A percentile compares a stretch with the other conserved stretches of the same genome.
These are phyloP conservation scores for Dipus sagitta DNA, from an alignment of 2,797 vertebrate genomes.

Conservation along the genomic window DNA sequence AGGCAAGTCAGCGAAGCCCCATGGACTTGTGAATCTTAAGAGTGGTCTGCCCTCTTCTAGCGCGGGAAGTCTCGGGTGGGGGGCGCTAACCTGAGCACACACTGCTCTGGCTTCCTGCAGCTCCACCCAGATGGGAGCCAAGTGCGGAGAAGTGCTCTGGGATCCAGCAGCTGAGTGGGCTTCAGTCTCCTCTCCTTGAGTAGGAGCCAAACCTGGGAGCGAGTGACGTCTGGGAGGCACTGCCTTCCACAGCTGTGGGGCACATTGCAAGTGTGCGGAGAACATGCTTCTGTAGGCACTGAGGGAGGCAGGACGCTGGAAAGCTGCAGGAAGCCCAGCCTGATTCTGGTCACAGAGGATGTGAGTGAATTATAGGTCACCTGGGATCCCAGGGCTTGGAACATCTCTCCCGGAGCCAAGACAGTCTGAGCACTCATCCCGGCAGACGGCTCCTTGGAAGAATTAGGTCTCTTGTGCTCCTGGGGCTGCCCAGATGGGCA, in stretches of 20 bases:
- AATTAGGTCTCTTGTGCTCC: background rate
- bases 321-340: constrained; percentile 18
- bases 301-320: constrained; percentile 23
- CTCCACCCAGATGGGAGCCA: background rate
- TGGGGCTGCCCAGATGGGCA: background rate
- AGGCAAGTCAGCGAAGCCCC: background rate
- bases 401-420: constrained; percentile 50
- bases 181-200: constrained; percentile 24
- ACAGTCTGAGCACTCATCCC: constrained; percentile 40
- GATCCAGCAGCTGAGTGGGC: background rate
- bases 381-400: background rate
- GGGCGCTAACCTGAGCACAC: background rate
- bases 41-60: background rate
- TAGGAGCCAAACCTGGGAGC: background rate
- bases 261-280: background rate
- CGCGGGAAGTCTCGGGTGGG: background rate
- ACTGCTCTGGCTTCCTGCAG: background rate
- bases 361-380: background rate
- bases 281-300: background rate
- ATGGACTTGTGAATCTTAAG: rapidly evolving
- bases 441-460: background rate
- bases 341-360: background rate
- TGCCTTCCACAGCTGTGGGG: background rate
- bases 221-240: background rate
- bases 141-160: background rate